phyloP scores from a whole-genome alignment of 1,140 invertebrate species.

The Microplitis mediator region DNA sequence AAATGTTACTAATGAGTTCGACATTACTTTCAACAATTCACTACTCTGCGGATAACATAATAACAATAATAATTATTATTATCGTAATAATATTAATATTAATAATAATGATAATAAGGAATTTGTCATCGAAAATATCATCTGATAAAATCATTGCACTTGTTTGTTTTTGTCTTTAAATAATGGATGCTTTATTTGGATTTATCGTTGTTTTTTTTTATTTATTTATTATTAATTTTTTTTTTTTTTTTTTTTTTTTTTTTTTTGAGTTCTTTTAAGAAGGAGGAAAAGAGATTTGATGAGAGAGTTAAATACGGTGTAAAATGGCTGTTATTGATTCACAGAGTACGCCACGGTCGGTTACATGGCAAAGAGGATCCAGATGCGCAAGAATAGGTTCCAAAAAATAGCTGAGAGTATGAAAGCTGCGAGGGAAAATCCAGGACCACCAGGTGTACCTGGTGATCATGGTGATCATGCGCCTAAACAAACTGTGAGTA shows the following conservation, averaged over 20 bases:
- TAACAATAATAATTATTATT: background rate
- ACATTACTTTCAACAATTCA: background rate
- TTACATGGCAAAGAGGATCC: slow-evolving; percentile 93
- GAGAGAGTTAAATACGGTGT: slow-evolving; percentile 21
- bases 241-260: background rate
- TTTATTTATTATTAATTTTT: background rate
- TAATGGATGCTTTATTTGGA: too few species aligned
- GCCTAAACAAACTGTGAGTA: slow-evolving; percentile 78
- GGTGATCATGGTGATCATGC: slow-evolving; percentile 71
- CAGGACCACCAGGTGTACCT: slow-evolving; percentile 64
- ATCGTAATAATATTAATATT: background rate
- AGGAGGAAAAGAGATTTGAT: background rate
- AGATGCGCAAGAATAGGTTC: slow-evolving; percentile 91
- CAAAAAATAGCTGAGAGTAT: slow-evolving; percentile 91
- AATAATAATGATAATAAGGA: background rate
- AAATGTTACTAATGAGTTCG: slow-evolving; percentile 3
- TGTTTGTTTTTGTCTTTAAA: too few species aligned
- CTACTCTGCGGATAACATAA: background rate
- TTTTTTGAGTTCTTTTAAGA: background rate
- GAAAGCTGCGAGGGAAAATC: slow-evolving; percentile 76
- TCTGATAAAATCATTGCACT: too few species aligned
- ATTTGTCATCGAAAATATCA: too few species aligned
- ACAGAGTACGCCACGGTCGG: slow-evolving; percentile 93
- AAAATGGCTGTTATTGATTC: slow-evolving; percentile 38
- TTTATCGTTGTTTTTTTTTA: too few species aligned